A percentile compares a stretch with the other conserved stretches of the same genome.
Evolutionary conservation across 2,113 vertebrate species (phyloP).

Genomic region (Malurus alboscapulatus): DNA sequence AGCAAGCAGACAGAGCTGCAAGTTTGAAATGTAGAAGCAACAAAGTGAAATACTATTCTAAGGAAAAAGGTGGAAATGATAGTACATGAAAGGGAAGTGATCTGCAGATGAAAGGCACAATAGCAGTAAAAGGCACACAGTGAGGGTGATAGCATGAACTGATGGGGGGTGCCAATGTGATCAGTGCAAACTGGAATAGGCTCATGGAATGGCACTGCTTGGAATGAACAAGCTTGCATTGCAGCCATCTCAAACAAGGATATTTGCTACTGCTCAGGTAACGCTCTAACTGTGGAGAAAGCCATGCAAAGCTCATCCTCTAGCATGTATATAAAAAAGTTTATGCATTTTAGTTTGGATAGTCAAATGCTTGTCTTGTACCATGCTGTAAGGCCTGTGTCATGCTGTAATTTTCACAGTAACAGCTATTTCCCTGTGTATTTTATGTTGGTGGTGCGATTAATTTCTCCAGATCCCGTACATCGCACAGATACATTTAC

Average conservation of each 20-base stretch:
- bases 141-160: not conserved
- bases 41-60: not conserved
- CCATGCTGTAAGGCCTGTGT: accelerated
- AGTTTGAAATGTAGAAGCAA: not conserved
- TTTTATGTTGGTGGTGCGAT: not conserved
- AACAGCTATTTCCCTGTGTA: not conserved
- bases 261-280: not conserved
- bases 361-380: not conserved
- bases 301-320: not conserved
- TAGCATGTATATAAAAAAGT: not conserved
- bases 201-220: not conserved
- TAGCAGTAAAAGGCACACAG: not conserved
- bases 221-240: not conserved
- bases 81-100: not conserved
- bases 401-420: not conserved
- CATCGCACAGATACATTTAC: not conserved
- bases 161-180: not conserved
- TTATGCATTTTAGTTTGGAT: not conserved
- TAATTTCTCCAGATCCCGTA: not conserved
- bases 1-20: accelerated
- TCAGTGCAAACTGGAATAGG: not conserved
- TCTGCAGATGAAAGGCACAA: not conserved
- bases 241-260: not conserved
- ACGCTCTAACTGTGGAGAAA: not conserved
- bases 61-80: not conserved